Percentiles rank a stretch among this genome's conserved stretches.
These are phyloP conservation scores for Iselma pallidipennis DNA, from an alignment of 2,888 invertebrate species.

Conservation along the genomic window DNA sequence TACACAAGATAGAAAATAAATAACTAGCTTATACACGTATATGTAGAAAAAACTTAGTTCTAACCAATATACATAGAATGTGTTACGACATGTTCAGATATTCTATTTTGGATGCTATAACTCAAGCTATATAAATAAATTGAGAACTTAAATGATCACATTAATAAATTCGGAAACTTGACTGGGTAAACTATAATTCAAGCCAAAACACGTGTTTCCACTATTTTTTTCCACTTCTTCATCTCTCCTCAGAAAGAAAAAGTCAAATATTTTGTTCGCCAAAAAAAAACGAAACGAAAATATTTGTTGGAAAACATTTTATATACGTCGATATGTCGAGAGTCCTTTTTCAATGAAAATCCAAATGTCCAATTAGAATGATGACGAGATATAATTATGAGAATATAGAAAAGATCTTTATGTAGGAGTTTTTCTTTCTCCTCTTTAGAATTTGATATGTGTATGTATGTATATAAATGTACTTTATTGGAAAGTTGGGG, in stretches of 20 bases:
- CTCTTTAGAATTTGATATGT: neutral
- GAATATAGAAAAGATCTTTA: neutral
- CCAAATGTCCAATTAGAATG: neutral
- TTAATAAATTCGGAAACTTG: conserved; percentile 21
- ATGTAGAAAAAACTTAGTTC: conserved; percentile 24
- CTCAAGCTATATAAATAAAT: conserved; percentile 25
- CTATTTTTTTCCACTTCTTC: neutral
- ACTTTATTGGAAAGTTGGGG: neutral
- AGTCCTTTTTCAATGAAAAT: neutral
- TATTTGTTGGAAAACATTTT: too few species aligned
- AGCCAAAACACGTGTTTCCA: conserved; percentile 18
- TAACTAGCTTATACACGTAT: conserved; percentile 27
- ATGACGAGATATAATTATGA: neutral
- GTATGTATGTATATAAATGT: neutral
- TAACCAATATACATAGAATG: conserved; percentile 35
- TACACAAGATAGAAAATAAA: conserved; percentile 39
- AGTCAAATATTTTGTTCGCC: neutral
- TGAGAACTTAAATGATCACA: conserved; percentile 22
- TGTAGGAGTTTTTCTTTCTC: neutral
- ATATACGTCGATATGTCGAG: too few species aligned
- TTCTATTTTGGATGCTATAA: conserved; percentile 37
- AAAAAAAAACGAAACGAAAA: neutral
- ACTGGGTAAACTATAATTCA: conserved; percentile 17
- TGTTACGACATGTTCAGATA: conserved; percentile 39
- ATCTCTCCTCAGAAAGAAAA: neutral